These are phyloP conservation scores for Amphimallon solstitiale DNA, from an alignment of 2,888 invertebrate genomes.

Conservation along the genomic window DNA sequence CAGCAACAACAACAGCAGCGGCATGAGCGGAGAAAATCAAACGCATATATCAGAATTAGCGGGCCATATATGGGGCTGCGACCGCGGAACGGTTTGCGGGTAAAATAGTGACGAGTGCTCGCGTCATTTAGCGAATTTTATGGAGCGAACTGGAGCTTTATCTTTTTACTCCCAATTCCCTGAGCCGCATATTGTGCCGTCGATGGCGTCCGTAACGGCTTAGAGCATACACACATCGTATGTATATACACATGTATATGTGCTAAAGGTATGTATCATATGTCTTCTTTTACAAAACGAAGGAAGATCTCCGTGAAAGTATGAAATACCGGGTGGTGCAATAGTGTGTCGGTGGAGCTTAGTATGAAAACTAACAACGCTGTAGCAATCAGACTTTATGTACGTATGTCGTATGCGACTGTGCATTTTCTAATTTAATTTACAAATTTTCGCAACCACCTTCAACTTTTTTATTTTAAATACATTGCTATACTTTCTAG, in stretches of 20 bases:
- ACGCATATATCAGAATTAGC: constrained; percentile 62
- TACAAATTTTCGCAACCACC: too few species aligned
- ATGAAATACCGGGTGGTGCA: too few species aligned
- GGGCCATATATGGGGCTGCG: constrained; percentile 54
- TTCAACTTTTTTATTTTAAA: too few species aligned
- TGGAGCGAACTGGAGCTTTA: constrained; percentile 56
- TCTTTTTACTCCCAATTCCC: constrained; percentile 56
- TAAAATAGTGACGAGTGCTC: constrained; percentile 62
- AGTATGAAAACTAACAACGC: too few species aligned
- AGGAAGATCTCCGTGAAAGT: too few species aligned
- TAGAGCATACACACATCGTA: constrained; percentile 3
- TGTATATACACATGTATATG: neutral
- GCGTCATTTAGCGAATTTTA: constrained; percentile 60
- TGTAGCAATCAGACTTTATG: too few species aligned
- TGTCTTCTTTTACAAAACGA: too few species aligned
- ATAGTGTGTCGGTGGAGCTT: too few species aligned
- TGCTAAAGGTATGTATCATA: too few species aligned
- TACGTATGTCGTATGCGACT: too few species aligned
- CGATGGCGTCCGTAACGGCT: neutral
- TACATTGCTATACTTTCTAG: too few species aligned
- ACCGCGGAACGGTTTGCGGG: constrained; percentile 59
- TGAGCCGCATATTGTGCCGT: constrained; percentile 49
- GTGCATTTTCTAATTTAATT: too few species aligned
- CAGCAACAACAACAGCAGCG: neutral
- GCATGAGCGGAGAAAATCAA: constrained; percentile 56